phyloP scores from a whole-genome alignment of 1,140 invertebrate genomes.

The Delia radicum region DNA sequence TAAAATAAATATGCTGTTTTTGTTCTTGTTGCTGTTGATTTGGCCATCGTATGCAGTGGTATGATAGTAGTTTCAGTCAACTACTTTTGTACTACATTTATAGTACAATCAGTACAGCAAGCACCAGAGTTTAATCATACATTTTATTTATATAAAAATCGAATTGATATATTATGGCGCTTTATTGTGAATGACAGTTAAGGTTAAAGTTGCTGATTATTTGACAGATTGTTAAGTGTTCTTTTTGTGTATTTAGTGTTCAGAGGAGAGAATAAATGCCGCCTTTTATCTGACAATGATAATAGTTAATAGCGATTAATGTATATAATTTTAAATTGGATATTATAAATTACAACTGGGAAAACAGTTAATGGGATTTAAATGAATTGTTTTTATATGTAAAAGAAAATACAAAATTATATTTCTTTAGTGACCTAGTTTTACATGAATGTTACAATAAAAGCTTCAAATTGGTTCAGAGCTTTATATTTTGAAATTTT shows the following conservation, averaged over 20 bases:
- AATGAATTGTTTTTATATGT: too few species aligned
- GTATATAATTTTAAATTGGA: too few species aligned
- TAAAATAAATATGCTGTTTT: background rate
- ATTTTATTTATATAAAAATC: background rate
- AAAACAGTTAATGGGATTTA: too few species aligned
- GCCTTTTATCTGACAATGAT: too few species aligned
- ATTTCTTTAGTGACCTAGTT: too few species aligned
- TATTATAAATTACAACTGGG: too few species aligned
- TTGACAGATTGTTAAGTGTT: constrained; percentile 9
- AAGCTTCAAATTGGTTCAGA: too few species aligned
- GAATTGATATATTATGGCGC: constrained; percentile 23
- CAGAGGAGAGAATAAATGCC: background rate
- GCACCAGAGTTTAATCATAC: background rate
- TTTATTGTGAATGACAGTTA: constrained; percentile 13
- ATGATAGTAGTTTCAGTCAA: background rate
- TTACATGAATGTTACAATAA: too few species aligned
- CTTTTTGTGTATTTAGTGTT: background rate
- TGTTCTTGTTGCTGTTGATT: background rate
- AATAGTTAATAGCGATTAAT: too few species aligned
- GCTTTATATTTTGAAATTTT: too few species aligned
- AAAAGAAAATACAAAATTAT: too few species aligned
- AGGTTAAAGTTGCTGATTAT: constrained; percentile 23
- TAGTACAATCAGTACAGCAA: background rate
- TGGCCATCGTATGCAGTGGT: background rate
- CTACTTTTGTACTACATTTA: background rate